Evolutionary conservation across 1,140 invertebrate genomes (phyloP), one percentile per base, ranked within the genome.

Genomic region (Cherax quadricarinatus): DNA sequence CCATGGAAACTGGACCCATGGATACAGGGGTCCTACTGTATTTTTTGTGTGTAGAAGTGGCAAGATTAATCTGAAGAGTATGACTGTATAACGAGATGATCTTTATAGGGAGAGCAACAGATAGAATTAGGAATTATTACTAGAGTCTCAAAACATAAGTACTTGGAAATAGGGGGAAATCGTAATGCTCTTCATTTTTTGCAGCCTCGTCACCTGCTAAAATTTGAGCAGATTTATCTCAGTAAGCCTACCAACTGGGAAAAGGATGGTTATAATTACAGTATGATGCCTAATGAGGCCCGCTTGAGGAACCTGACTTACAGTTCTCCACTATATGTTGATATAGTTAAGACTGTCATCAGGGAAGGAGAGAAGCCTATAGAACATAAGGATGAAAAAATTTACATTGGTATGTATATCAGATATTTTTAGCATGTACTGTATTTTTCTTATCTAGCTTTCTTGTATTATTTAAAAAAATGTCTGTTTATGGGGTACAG

Each of bases 181-280:
- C 2, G 30, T 41, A 57, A 10, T 57, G 53, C 53, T 14, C 84
- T 92, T 93, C 93, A 93, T 93, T 85, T 88, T 93, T 95, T 96
- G 78, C 95, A 97, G 96, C 97, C 98, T 10, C 96, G 97, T 88
- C 99, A 99, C 96, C 95, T 98, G 24, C 94, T 99, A 1, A 99
- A 99, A 95, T 99, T 99, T 96, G 99, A 99, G 95, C 99, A 99
- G 95, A 99, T 99, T 95, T 99, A 99, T 95, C 95, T 99, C 57
- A 99, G 99, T 0, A 99, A 99, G 95, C 99, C 99, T 9, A 99
- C 99, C 14, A 99, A 99, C 96, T 99, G 99, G 99, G 99, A 99
- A 95, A 99, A 99, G 96, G 99, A 99, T 96, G 99, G 99, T 95
- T 98, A 98, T 0, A 98, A 98, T 51, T 98, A 98, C 92, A 98